Base-by-base conservation (phyloP, 2,113 vertebrate species). In the Hiodon alosoides region DNA sequence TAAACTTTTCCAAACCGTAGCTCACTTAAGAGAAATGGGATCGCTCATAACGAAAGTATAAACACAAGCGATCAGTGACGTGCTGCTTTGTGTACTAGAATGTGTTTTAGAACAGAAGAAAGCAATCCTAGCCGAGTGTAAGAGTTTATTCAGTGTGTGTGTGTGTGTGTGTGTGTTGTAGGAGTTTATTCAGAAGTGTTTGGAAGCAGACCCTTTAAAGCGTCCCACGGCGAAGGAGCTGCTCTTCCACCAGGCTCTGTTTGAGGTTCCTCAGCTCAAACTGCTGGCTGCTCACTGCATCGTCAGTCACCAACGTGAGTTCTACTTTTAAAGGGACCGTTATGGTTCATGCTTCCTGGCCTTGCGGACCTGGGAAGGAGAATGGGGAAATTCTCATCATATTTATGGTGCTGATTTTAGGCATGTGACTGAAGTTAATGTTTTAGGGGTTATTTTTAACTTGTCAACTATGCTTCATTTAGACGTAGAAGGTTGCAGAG, bases 181-280 rank as follows among this genome's bases (percentile, higher is more conserved):
- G 97, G 97, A 99, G 82, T 99, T 99, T 76, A 99, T 99, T 80
- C 97, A 99, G 80, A 98, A 96, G 89, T 99, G 97, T 93, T 88
- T 99, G 79, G 94, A 98, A 17, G 86, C 93, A 74, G 96, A 97
- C 78, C 95, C 97, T 16, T 81, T 83, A 75, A 91, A 89, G 72
- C 91, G 96, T 52, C 97, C 96, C 71, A 99, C 96, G 0, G 96
- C 96, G 3, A 93, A 91, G 76, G 96, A 99, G 88, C 93, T 99
- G 52, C 87, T 99, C 0, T 99, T 98, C 74, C 94, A 99, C 79
- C 96, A 90, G 81, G 97, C 97, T 16, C 85, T 99, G 82, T 99
- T 99, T 0, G 96, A 99, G 89, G 97, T 99, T 83, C 97, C 96
- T 0, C 94, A 93, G 0, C 90, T 99, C 8, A 99, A 98, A 89